Base-by-base conservation (phyloP, 2,113 vertebrate genomes). In the Cyanocitta stelleri region DNA sequence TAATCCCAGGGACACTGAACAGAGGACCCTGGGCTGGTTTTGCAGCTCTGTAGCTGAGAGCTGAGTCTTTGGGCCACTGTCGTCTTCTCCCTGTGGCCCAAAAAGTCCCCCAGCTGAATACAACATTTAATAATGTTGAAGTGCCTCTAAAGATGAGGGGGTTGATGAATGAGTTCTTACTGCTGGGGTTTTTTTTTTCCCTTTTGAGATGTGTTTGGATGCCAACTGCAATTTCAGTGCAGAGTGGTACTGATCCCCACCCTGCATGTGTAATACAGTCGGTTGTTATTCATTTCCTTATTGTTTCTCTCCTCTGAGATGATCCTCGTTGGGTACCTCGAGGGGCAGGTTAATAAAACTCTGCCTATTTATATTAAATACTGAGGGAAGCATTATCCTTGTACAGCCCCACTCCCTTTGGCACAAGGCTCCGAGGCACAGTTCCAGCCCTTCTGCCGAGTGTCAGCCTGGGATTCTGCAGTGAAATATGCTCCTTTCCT, bases 211-310 rank as follows among this genome's bases (percentile, higher is more conserved):
- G 71, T 79, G 74, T 82, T 83, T 84, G 76, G 58, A 80, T 84
- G 67, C 72, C 64, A 86, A 10, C n/a, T 46, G 26, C 43, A 51
- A 39, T 88, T 86, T 72, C 4, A 64, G 52, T 21, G 72, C 51
- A 13, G 89, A 89, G 71, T 68, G 75, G 39, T 96, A 97, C 96
- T 59, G 96, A 96, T 95, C 87, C 89, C 67, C 66, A 35, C 52
- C 62, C 33, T 61, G 85, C 48, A 52, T 82, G 41, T 88, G 29
- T 68, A 67, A 81, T n/a, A 55, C 74, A 93, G 56, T 43, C 75
- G 85, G 85, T 33, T 89, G 41, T 90, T 94, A 90, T 30, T 90
- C 15, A 90, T 96, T 87, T 96, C 79, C 59, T 72, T 41, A 52
- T 67, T 94, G 86, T 80, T 93, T 67, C 66, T 84, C 12, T 59